These are phyloP conservation scores for Mesembrinibis cayennensis DNA, from an alignment of 2,113 vertebrate genomes.

Conservation along the genomic window DNA sequence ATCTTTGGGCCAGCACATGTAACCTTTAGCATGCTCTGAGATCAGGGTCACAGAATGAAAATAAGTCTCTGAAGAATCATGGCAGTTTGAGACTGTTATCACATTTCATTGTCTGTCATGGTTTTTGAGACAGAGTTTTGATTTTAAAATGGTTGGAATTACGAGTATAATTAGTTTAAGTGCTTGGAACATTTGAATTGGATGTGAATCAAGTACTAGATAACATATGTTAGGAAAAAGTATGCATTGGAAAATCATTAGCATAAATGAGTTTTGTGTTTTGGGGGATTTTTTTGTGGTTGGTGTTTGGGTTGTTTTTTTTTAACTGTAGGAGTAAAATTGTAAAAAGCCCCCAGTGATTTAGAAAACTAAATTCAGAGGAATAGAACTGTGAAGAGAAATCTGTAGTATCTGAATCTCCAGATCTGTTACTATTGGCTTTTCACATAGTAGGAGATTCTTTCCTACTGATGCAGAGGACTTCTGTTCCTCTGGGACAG, in stretches of 20 bases:
- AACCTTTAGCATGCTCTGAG: neutral
- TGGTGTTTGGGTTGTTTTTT: neutral
- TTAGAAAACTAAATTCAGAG: neutral
- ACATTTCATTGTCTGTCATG: neutral
- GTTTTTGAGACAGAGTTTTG: neutral
- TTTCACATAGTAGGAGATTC: neutral
- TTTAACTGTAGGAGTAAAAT: neutral
- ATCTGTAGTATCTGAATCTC: neutral
- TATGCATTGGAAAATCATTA: neutral
- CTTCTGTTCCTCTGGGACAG: neutral
- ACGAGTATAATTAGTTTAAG: neutral
- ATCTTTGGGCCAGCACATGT: neutral
- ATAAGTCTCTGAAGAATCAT: neutral
- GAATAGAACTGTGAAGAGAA: neutral
- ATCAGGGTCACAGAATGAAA: neutral
- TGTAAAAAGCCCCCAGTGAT: neutral
- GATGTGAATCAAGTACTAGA: neutral
- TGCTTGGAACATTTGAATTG: neutral
- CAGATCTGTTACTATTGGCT: neutral
- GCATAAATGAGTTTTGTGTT: neutral
- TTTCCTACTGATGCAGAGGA: neutral
- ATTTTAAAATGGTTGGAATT: neutral
- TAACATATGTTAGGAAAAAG: neutral
- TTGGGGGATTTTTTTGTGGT: neutral
- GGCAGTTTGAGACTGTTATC: neutral